phyloP scores from a whole-genome alignment of 2,797 vertebrate genomes.

The Mormyrops attenuatus region DNA sequence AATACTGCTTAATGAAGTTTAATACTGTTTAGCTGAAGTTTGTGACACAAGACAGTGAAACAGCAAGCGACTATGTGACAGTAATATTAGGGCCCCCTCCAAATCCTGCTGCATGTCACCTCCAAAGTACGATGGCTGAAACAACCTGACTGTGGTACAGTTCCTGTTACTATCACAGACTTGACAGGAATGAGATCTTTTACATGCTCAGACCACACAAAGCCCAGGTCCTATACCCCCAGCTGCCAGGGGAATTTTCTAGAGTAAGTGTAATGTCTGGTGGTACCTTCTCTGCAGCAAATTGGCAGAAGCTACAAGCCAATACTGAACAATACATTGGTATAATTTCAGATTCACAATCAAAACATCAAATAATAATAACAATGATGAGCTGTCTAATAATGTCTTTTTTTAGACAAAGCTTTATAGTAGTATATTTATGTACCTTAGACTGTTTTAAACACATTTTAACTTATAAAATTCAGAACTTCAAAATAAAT shows the following conservation, averaged over 20 bases:
- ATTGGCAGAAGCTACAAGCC: neutral
- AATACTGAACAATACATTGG: neutral
- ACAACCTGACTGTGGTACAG: neutral
- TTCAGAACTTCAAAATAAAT: neutral
- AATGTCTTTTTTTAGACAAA: neutral
- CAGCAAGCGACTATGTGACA: neutral
- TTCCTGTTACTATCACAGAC: neutral
- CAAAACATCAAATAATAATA: neutral
- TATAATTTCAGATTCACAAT: neutral
- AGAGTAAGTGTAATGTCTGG: neutral
- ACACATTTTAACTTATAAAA: neutral
- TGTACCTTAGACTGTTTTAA: neutral
- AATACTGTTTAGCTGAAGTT: too few relatives aligned
- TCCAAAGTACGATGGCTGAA: too few relatives aligned
- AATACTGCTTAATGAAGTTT: neutral
- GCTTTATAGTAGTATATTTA: neutral
- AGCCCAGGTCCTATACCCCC: neutral
- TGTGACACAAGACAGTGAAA: neutral
- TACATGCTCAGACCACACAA: neutral
- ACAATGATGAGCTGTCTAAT: neutral
- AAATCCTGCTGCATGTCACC: neutral
- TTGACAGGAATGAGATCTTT: neutral
- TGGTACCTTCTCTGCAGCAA: neutral
- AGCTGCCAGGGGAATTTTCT: neutral
- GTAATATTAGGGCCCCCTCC: neutral